Base-by-base conservation (phyloP, 2,888 invertebrate species). In the Deilephila porcellus region DNA sequence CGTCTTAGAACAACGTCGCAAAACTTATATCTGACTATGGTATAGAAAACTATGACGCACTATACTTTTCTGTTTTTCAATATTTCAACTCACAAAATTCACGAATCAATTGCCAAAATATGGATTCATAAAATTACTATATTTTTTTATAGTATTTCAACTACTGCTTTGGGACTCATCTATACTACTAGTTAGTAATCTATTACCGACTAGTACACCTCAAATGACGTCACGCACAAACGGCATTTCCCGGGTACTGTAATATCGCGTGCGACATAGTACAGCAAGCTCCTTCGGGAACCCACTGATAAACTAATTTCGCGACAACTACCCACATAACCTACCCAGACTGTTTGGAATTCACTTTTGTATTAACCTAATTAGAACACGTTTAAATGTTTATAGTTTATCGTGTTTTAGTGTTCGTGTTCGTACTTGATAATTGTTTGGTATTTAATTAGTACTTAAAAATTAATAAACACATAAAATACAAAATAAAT, bases 341-440 rank as follows among this genome's bases (percentile, higher is more conserved):
- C 45, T 25, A 14, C 25, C 6, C 20, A 11, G 45, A 60, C 29
- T 29, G 29, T 60, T 60, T 25, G 29, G 20, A 80, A 77, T 78
- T 78, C 77, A 73, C 79, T 77, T 74, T 76, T 80, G 80, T 82
- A 80, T 86, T 87, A 85, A 84, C 85, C 87, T 81, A 87, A 86
- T 86, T 85, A n/a, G n/a, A 45, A 14, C 84, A 80, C 76, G 81
- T 64, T 84, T 75, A 73, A n/a, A n/a, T 76, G 76, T 78, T 82
- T 80, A 71, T 78, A 79, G 76, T 19, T 37, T n/a, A 45, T 37
- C 60, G 25, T n/a, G 17, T 20, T 45, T 6, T 14, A 52, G 20
- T 25, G 6, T 52, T 67, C 20, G 45, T 67, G 67, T 56, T 19
- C 1, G 17, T 56, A 19, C 7, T n/a, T n/a, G 19, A 19, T 53